Conservation (phyloP, 2,113 vertebrate genomes). For the Pyxicephalus adspersus region DNA sequence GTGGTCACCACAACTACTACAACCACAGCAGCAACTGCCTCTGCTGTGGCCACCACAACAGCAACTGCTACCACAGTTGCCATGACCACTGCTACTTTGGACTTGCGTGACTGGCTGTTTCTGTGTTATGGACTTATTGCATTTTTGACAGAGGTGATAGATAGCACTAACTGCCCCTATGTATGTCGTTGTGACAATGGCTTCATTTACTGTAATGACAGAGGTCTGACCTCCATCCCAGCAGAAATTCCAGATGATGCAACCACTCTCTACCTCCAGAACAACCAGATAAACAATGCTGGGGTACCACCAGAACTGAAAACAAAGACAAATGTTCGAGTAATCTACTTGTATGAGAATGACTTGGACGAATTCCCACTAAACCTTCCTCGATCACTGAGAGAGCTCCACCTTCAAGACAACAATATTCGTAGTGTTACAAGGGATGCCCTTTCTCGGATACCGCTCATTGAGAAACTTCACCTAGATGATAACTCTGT, state of each 20-base stretch:
- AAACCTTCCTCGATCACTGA: slow-evolving; percentile 82
- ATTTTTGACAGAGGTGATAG: slow-evolving; percentile 76
- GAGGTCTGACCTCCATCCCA: slow-evolving; percentile 86
- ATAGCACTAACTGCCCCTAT: slow-evolving; percentile 78
- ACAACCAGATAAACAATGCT: slow-evolving; percentile 90
- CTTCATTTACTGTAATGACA: slow-evolving; percentile 95
- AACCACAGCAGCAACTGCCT: slow-evolving; percentile 41
- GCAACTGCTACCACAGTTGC: slow-evolving; percentile 61
- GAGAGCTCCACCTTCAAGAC: slow-evolving; percentile 93
- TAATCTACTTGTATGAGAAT: slow-evolving; percentile 94
- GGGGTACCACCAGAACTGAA: slow-evolving; percentile 84
- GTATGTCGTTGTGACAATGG: slow-evolving; percentile 90
- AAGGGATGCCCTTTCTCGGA: slow-evolving; percentile 80
- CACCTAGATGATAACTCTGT: slow-evolving; percentile 95
- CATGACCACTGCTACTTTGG: slow-evolving; percentile 75
- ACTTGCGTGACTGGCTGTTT: slow-evolving; percentile 78
- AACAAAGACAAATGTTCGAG: slow-evolving; percentile 75
- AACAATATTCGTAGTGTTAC: slow-evolving; percentile 90
- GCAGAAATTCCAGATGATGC: slow-evolving; percentile 81
- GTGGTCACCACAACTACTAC: slow-evolving; percentile 61
- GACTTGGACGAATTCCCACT: slow-evolving; percentile 87
- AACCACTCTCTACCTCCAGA: slow-evolving; percentile 92
- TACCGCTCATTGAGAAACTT: slow-evolving; percentile 88
- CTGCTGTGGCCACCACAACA: slow-evolving; percentile 53
- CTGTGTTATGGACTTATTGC: slow-evolving; percentile 80